These are phyloP conservation scores for Acronicta aceris DNA, from an alignment of 2,888 invertebrate species.

Conservation along the genomic window DNA sequence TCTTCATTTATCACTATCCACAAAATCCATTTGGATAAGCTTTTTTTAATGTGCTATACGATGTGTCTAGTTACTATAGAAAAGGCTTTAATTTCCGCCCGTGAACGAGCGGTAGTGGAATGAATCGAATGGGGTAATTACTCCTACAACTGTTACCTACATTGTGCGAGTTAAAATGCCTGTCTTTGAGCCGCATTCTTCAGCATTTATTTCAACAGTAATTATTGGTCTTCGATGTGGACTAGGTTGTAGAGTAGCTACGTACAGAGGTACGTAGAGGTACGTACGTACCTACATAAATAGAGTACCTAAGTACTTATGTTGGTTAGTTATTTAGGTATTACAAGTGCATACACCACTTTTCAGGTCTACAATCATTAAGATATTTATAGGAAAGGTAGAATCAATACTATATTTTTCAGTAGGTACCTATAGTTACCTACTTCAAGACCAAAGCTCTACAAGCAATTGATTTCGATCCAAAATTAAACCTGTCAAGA, in stretches of 20 bases:
- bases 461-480: background rate
- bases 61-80: conserved; percentile 38
- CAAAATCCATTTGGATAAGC: conserved; percentile 2
- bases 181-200: background rate
- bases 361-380: too few species aligned
- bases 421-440: too few species aligned
- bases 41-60: conserved; percentile 11
- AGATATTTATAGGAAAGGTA: too few species aligned
- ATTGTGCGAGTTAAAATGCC: conserved; percentile 20
- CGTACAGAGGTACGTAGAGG: too few species aligned
- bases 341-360: too few species aligned
- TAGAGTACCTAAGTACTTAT: too few species aligned
- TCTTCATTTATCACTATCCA: conserved; percentile 6
- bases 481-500: conserved; percentile 16
- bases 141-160: conserved; percentile 36
- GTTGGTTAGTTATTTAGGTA: too few species aligned
- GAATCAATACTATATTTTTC: too few species aligned
- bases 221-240: background rate
- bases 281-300: too few species aligned
- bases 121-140: conserved; percentile 56
- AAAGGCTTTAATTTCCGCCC: conserved; percentile 62
- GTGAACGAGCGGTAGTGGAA: conserved; percentile 51
- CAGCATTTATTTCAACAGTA: background rate
- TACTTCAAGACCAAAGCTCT: too few species aligned
- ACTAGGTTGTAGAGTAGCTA: too few species aligned